phyloP scores from a whole-genome alignment of 2,113 vertebrate species.

The Paratilapia polleni region DNA sequence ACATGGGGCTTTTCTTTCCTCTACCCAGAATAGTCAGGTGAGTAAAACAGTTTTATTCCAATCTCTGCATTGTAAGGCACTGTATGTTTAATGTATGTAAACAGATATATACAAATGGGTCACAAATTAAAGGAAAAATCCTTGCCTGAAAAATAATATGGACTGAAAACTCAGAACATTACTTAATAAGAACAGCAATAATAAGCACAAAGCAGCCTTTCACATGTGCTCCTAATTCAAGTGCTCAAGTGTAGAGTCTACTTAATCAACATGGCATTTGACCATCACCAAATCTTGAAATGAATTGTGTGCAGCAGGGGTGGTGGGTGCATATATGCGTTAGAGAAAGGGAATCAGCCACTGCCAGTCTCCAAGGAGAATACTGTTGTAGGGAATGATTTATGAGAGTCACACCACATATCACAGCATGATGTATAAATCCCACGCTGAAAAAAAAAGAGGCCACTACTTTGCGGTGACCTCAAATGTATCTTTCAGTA shows the following conservation, averaged over 20 bases:
- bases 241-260: not conserved
- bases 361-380: slow-evolving; percentile 46
- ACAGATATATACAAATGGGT: not conserved
- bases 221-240: not conserved
- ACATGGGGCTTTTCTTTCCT: not conserved
- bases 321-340: slow-evolving; percentile 2
- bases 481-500: slow-evolving; percentile 51
- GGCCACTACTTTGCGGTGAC: slow-evolving; percentile 24
- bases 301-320: not conserved
- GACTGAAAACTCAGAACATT: not conserved
- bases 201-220: not conserved
- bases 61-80: not conserved
- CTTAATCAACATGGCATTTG: not conserved
- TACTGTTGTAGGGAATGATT: slow-evolving; percentile 61
- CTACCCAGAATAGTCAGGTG: not conserved
- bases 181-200: not conserved
- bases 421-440: slow-evolving; percentile 57
- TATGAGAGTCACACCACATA: slow-evolving; percentile 60
- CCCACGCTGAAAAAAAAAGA: slow-evolving; percentile 19
- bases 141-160: not conserved
- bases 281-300: slow-evolving; percentile 1
- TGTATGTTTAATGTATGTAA: not conserved
- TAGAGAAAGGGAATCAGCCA: slow-evolving; percentile 21
- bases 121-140: not conserved
- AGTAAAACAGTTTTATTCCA: not conserved